These are phyloP conservation scores for Alloplasta piceator DNA, from an alignment of 2,888 invertebrate species.

Conservation along the genomic window DNA sequence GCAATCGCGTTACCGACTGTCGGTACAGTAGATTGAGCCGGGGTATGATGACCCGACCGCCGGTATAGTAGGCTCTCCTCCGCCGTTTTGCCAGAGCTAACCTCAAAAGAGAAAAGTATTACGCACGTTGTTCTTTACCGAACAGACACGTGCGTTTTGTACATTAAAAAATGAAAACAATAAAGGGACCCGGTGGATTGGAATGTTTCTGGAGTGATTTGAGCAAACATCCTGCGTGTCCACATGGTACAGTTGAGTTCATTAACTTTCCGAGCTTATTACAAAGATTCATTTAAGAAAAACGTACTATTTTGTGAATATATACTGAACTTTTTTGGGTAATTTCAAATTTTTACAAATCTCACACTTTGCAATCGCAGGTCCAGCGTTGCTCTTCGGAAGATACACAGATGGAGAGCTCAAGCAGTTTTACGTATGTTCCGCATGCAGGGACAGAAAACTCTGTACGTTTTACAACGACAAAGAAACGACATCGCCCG, in stretches of 20 bases:
- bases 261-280: neutral
- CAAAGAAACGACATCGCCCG: slow-evolving; percentile 82
- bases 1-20: too few relatives aligned
- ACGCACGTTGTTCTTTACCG: too few relatives aligned
- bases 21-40: too few relatives aligned
- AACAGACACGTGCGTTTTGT: slow-evolving; percentile 27
- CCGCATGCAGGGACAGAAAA: slow-evolving; percentile 92
- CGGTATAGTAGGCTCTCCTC: too few relatives aligned
- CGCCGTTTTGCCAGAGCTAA: too few relatives aligned
- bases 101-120: too few relatives aligned
- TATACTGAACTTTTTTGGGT: slow-evolving; percentile 21
- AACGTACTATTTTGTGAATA: neutral
- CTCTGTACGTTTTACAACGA: slow-evolving; percentile 89
- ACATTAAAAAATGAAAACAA: slow-evolving; percentile 3
- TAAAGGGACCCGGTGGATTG: slow-evolving; percentile 66
- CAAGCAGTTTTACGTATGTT: slow-evolving; percentile 90
- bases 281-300: neutral
- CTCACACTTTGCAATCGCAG: slow-evolving; percentile 66
- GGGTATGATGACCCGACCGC: too few relatives aligned
- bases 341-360: slow-evolving; percentile 30
- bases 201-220: slow-evolving; percentile 83
- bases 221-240: slow-evolving; percentile 88
- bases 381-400: slow-evolving; percentile 89
- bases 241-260: slow-evolving; percentile 85
- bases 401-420: slow-evolving; percentile 82